These are phyloP conservation scores for Morelia viridis DNA, from an alignment of 2,797 vertebrate species.

Conservation along the genomic window DNA sequence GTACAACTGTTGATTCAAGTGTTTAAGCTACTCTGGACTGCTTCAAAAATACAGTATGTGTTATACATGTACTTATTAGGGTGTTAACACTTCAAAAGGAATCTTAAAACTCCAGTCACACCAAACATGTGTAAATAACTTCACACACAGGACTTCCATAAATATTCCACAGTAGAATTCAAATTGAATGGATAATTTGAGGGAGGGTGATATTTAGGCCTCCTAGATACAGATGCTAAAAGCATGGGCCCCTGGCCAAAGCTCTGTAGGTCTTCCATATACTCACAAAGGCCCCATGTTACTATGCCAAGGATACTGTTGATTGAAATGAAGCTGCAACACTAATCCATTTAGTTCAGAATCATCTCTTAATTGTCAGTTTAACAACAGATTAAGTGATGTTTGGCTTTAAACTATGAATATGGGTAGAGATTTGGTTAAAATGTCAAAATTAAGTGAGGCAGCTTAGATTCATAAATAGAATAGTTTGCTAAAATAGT, in stretches of 20 bases:
- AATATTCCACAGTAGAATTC: neutral
- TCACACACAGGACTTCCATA: neutral
- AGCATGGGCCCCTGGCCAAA: neutral
- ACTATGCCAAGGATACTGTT: neutral
- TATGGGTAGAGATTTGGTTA: neutral
- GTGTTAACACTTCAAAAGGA: constrained; percentile 32
- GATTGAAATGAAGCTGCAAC: neutral
- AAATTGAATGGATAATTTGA: neutral
- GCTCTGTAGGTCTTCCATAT: neutral
- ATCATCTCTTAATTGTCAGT: neutral
- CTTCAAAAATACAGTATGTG: constrained; percentile 45
- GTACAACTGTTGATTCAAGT: constrained; percentile 56
- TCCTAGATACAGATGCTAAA: neutral
- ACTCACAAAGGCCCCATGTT: neutral
- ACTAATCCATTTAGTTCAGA: neutral
- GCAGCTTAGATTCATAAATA: neutral
- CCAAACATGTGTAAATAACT: constrained; percentile 2
- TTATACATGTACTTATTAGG: constrained; percentile 33
- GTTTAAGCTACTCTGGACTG: constrained; percentile 48
- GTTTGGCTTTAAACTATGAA: neutral
- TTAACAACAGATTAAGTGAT: neutral
- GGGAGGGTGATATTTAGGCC: neutral
- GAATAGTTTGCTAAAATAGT: neutral
- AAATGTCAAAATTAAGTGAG: neutral
- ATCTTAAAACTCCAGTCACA: constrained; percentile 4